Evolutionary conservation across 2,113 vertebrate species (phyloP), one percentile per base, ranked within the genome.

Genomic region (Polypterus bichir): DNA sequence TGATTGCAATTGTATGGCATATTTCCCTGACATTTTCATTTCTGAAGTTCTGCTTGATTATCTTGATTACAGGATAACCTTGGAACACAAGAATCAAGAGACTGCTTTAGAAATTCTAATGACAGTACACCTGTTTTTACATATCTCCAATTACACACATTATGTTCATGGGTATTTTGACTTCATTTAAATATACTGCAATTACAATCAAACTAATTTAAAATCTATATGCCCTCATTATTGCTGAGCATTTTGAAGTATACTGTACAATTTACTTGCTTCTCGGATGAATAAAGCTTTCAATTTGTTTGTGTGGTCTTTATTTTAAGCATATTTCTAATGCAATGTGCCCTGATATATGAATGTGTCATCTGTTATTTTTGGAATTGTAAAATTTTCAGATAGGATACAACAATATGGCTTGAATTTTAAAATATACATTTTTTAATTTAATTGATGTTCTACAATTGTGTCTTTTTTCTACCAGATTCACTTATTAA

Each of bases 261-360:
- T 5, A 55, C 54, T 10, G 44, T 10, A 55, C 54, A 55, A 55
- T 10, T 27, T 11, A 55, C 54, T 55, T 8, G 10, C 5, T 10
- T 10, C 54, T 55, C 9, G 4, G 44, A 10, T 55, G 80, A 80
- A 80, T 71, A 77, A 72, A 59, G 52, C 76, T 79, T 73, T 84
- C 70, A 27, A 27, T 27, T 27, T 27, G 27, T 27, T 27, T 27
- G 27, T 27, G 27, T 27, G 27, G 27, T 27, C 27, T 27, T 27
- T 27, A 27, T 27, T 27, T 27, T 27, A 27, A 27, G 2, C 27
- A 27, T 27, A 27, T 27, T 27, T 27, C 27, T 27, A 27, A 27
- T 27, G 27, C 27, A 27, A 27, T 27, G 27, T 27, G 2, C 27
- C 27, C 27, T 27, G 27, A 27, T 27, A 27, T 27, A 27, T 27